A percentile compares a stretch with the other conserved stretches of the same genome.
phyloP scores from a whole-genome alignment of 2,797 vertebrate genomes.

The Mus spretus region DNA sequence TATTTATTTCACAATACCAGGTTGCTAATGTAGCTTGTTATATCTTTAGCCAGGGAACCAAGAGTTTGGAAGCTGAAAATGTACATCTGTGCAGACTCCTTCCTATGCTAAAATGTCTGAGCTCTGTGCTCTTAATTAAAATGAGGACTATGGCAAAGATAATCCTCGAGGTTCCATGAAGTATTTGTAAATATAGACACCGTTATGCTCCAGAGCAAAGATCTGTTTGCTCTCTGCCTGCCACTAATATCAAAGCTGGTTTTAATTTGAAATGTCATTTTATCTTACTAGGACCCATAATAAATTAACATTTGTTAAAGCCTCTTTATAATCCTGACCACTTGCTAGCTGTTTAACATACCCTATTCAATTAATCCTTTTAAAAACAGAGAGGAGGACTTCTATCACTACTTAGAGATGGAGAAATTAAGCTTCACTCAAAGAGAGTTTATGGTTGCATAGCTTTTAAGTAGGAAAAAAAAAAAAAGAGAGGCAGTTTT shows the following conservation, averaged over 20 bases:
- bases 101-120: constrained; percentile 29
- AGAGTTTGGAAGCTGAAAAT: constrained; percentile 72
- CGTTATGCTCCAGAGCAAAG: constrained; percentile 51
- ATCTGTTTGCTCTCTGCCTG: constrained; percentile 70
- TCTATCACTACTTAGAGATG: constrained; percentile 30
- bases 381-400: constrained; percentile 11
- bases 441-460: background rate
- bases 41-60: constrained; percentile 72
- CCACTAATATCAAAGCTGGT: constrained; percentile 60
- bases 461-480: constrained; percentile 48
- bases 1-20: constrained; percentile 74
- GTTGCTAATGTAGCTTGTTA: constrained; percentile 79
- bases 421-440: constrained; percentile 39
- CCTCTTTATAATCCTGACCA: constrained; percentile 5
- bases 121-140: constrained; percentile 73
- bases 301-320: constrained; percentile 67
- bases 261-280: constrained; percentile 72
- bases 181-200: constrained; percentile 56
- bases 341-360: constrained; percentile 58
- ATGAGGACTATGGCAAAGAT: constrained; percentile 49
- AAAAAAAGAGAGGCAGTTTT: background rate
- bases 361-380: background rate
- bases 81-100: constrained; percentile 72
- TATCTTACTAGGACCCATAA: background rate
- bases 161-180: constrained; percentile 37